Percentiles rank a stretch among this genome's conserved stretches.
phyloP scores from a whole-genome alignment of 92 coral and sea anemone species.

The Montipora capitata region DNA sequence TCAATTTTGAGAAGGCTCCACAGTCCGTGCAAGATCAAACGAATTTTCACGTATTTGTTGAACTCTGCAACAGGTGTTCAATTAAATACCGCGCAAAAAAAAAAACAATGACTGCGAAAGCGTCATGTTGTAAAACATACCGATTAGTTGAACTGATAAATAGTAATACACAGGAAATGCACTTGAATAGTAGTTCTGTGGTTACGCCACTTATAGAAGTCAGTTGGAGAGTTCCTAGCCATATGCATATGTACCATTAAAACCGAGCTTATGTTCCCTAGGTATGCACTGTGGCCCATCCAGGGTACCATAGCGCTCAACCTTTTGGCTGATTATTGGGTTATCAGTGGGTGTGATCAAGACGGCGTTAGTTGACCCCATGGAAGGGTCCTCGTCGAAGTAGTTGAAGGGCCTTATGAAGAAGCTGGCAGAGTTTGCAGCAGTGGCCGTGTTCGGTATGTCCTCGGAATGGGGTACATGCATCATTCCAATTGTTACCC shows the following conservation, averaged over 20 bases:
- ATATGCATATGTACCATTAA: slow-evolving; percentile 61
- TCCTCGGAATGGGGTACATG: slow-evolving; percentile 96
- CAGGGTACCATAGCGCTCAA: slow-evolving; percentile 88
- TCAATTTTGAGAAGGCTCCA: no score
- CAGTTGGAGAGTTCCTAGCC: no score
- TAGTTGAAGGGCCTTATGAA: slow-evolving; percentile 95
- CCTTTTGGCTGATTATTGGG: slow-evolving; percentile 46
- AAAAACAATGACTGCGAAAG: no score
- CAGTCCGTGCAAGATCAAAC: no score
- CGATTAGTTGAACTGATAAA: no score
- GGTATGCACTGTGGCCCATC: slow-evolving; percentile 86
- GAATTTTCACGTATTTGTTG: no score
- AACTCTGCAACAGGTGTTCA: no score
- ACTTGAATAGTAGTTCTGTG: no score
- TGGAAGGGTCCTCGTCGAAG: slow-evolving; percentile 95
- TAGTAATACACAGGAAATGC: no score
- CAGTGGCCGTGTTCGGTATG: slow-evolving; percentile 92
- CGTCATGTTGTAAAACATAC: no score
- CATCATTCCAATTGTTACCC: slow-evolving; percentile 93
- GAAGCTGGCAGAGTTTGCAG: slow-evolving; percentile 84
- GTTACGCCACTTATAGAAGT: no score
- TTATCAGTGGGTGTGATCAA: slow-evolving; percentile 76
- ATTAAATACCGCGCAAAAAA: no score
- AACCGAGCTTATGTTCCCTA: slow-evolving; percentile 45
- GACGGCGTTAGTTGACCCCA: slow-evolving; percentile 85